phyloP scores from a whole-genome alignment of 2,888 invertebrate genomes.

The Synanthedon myopaeformis region DNA sequence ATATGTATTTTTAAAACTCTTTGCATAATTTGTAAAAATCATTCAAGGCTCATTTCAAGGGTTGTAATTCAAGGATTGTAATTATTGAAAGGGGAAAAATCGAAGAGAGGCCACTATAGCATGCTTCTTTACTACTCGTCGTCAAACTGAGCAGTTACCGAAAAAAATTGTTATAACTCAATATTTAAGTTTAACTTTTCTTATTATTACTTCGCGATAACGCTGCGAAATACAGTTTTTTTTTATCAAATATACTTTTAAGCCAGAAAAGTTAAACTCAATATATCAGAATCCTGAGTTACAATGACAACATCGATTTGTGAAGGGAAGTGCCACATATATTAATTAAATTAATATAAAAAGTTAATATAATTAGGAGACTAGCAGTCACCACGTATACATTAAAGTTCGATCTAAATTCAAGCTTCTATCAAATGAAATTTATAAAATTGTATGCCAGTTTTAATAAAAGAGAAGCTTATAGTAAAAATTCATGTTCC shows the following conservation, averaged over 20 bases:
- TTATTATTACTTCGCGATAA: background rate
- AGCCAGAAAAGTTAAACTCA: no score
- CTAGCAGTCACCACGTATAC: conserved; percentile 8
- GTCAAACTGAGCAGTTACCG: conserved; percentile 8
- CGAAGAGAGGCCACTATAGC: conserved; percentile 10
- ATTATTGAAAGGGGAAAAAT: background rate
- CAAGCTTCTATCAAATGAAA: no score
- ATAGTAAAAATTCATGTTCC: no score
- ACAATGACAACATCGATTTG: conserved; percentile 38
- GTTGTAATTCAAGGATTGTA: background rate
- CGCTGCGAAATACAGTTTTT: no score
- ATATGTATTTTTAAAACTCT: no score
- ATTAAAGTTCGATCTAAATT: no score
- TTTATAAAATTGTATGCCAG: no score
- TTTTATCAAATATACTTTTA: no score
- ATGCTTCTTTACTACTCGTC: conserved; percentile 26
- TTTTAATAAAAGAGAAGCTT: no score
- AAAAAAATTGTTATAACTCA: conserved; percentile 10
- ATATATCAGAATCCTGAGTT: conserved; percentile 8
- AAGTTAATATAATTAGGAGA: conserved; percentile 20
- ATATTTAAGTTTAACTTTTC: background rate
- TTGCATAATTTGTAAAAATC: no score
- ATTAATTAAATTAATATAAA: conserved; percentile 17
- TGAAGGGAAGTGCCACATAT: conserved; percentile 31
- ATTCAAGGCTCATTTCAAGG: background rate